Evolutionary conservation across 1,140 invertebrate genomes (phyloP), one percentile per base, ranked within the genome.

Genomic region (Coptotermes formosanus): DNA sequence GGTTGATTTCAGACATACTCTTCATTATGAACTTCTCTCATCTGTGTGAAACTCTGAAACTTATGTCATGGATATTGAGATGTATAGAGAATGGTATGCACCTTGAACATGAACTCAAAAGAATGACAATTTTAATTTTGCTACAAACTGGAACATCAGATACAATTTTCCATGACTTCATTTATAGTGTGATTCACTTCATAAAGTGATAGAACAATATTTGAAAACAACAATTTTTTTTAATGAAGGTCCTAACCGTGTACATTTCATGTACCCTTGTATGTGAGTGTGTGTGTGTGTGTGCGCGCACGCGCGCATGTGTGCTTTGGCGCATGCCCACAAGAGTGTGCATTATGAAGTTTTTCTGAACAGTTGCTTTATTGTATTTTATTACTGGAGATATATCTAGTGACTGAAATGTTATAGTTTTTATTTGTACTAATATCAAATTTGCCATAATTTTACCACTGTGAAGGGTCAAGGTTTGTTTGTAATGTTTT

Each of bases 71-170:
- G 52, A 75, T 75, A 30, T n/a, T 75, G n/a, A 75, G 64, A 75
- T 75, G 64, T n/a, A 75, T 7, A 75, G 64, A 75, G n/a, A 75
- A 75, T n/a, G 64, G 64, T 55, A 30, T 75, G n/a, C 64, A 75
- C 9, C 25, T 21, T 64, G 0, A 64, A 64, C 14, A 75, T 38
- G 4, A 38, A 38, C 14, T 59, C n/a, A 75, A 75, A 75, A 25
- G 7, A 75, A n/a, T 75, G 64, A 75, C 64, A 69, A n/a, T 69
- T 69, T 75, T 75, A 30, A 55, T 30, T 75, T 75, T 75, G 64
- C 64, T 75, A 75, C 64, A n/a, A 75, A 30, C 64, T 75, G 64
- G 25, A 75, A 75, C 25, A 30, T 23, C 21, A 23, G 25, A 16
- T 75, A n/a, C 3, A 75, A 75, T 30, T 30, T 30, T 75, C n/a